phyloP scores from a whole-genome alignment of 2,888 invertebrate species.

The Marronus borbonicus region DNA sequence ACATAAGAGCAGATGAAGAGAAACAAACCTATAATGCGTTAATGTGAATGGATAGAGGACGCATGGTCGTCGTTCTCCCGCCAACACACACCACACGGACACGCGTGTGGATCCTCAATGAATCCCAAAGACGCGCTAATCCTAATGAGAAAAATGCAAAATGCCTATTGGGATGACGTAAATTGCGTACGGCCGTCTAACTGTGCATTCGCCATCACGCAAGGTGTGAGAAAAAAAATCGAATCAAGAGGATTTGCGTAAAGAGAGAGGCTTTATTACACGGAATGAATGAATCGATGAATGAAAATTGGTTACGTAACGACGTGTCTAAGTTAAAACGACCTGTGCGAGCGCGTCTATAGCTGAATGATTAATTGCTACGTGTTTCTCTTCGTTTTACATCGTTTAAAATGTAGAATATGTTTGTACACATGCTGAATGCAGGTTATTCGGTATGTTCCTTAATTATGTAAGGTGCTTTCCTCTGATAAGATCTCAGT shows the following conservation, averaged over 20 bases:
- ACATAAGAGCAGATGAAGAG: too few relatives aligned
- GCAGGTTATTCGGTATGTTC: background rate
- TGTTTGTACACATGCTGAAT: background rate
- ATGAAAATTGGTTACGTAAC: background rate
- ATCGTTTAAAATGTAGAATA: background rate
- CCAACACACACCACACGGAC: background rate
- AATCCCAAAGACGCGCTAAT: background rate
- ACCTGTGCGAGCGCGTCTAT: background rate
- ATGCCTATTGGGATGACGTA: background rate
- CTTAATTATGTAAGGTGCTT: too few relatives aligned
- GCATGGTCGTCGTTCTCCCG: background rate
- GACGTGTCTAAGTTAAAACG: background rate
- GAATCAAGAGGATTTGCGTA: background rate
- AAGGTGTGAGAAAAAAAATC: conserved; percentile 3
- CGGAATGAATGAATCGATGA: conserved; percentile 1
- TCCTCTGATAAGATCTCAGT: too few relatives aligned
- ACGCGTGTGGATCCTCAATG: conserved; percentile 4
- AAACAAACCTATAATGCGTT: too few relatives aligned
- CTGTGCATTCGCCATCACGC: background rate
- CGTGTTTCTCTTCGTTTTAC: background rate
- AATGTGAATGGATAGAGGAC: background rate
- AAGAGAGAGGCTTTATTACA: conserved; percentile 2
- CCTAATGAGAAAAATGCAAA: conserved; percentile 12
- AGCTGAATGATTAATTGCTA: conserved; percentile 7
- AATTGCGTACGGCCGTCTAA: background rate